Conservation (phyloP, 2,888 invertebrate genomes). For the Lymantria dispar region DNA sequence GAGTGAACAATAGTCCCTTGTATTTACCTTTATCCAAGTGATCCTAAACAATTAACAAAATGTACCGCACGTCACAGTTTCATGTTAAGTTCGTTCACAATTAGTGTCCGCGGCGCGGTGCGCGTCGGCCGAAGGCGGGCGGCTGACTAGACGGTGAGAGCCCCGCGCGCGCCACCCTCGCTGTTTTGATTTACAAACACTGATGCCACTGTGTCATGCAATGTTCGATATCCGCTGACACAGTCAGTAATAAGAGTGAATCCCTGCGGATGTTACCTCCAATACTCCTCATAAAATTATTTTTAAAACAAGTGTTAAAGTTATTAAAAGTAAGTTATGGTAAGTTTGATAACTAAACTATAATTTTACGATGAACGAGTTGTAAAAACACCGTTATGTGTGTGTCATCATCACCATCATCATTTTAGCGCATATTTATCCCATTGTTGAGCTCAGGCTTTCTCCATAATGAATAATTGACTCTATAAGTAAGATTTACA, state of each 20-base stretch:
- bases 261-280: not conserved
- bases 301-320: too few relatives aligned
- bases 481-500: too few relatives aligned
- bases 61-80: constrained; percentile 36
- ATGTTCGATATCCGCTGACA: constrained; percentile 37
- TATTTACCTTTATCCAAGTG: constrained; percentile 38
- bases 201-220: constrained; percentile 42
- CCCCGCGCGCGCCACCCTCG: constrained; percentile 42
- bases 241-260: constrained; percentile 3
- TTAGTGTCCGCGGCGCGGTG: constrained; percentile 24
- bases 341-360: too few relatives aligned
- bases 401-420: too few relatives aligned
- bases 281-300: too few relatives aligned
- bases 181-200: constrained; percentile 55
- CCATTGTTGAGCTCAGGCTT: too few relatives aligned
- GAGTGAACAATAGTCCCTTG: constrained; percentile 16
- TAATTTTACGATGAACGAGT: too few relatives aligned
- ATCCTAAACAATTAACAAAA: constrained; percentile 29
- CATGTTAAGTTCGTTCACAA: constrained; percentile 33
- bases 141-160: constrained; percentile 56
- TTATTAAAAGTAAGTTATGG: too few relatives aligned
- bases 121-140: constrained; percentile 65
- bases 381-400: too few relatives aligned
- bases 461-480: too few relatives aligned
- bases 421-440: too few relatives aligned